These are phyloP conservation scores for Synergus laeviventris DNA, from an alignment of 2,888 invertebrate genomes.

Conservation along the genomic window DNA sequence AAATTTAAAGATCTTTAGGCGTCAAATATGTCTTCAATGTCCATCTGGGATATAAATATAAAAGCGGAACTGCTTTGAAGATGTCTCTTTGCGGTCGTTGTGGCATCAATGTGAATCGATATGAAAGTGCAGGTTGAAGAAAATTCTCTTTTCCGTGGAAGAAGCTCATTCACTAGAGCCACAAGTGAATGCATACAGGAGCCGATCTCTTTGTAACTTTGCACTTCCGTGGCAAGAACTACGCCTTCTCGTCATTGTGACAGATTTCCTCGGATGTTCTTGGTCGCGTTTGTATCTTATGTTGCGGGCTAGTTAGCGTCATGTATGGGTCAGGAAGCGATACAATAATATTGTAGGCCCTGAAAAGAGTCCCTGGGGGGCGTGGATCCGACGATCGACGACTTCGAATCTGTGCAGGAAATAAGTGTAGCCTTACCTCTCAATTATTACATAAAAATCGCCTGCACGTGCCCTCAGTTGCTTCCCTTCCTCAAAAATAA, in stretches of 20 bases:
- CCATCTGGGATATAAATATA: constrained; percentile 1
- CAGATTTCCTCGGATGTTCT: constrained; percentile 60
- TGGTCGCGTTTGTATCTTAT: constrained; percentile 15
- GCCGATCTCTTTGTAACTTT: constrained; percentile 54
- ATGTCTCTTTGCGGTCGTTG: constrained; percentile 17
- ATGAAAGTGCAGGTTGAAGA: constrained; percentile 18
- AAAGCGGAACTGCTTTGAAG: constrained; percentile 35
- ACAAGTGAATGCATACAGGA: constrained; percentile 36
- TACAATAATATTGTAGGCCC: constrained; percentile 64
- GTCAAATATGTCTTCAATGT: neutral
- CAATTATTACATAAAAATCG: constrained; percentile 46
- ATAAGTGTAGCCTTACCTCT: constrained; percentile 55
- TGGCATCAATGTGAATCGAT: constrained; percentile 5
- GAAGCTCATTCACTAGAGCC: constrained; percentile 6
- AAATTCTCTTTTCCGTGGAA: constrained; percentile 8
- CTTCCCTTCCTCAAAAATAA: neutral
- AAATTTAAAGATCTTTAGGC: neutral
- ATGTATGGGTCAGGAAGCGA: constrained; percentile 54
- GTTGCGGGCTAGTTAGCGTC: constrained; percentile 48
- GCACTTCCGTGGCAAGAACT: constrained; percentile 63
- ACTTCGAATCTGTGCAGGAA: constrained; percentile 56
- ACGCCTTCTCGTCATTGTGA: constrained; percentile 62
- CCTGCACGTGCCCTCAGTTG: neutral
- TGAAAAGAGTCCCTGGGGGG: constrained; percentile 56
- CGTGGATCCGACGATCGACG: constrained; percentile 55